Base-by-base conservation (phyloP, 2,888 invertebrate genomes). In the Hedya salicella region DNA sequence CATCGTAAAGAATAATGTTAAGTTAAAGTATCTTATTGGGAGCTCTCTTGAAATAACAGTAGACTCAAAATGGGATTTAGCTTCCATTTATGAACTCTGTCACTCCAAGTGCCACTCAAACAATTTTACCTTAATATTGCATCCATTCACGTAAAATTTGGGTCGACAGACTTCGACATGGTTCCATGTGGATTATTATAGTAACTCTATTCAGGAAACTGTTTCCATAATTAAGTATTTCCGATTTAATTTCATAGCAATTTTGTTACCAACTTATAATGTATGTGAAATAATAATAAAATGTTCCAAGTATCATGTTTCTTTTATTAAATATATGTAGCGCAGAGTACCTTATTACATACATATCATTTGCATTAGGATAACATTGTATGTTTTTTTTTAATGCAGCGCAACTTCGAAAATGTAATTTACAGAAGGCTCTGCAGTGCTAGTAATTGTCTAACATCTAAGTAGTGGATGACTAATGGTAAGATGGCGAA, bases 31-130 rank as follows among this genome's bases (percentile, higher is more conserved):
- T 11, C 9, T 36, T 5, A 19, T 17, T 46, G 19, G 3, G 19
- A 46, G 13, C 46, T 11, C 4, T 46, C 19, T 13, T 21, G 16
- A 9, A 19, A 13, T 19, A 19, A 19, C 11, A 14, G 6, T 40
- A 17, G 32, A 44, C 46, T 62, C 62, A 53, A 62, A 53, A 14
- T 42, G n/a, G 17, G 69, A 68, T 59, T 53, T 52, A 60, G 62
- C 64, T 68, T 61, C 39, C 60, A 67, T 62, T 60, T 69, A 57
- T 50, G 9, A 53, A 70, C 62, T 69, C 69, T 71, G 73, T 73
- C 67, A 68, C 13, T 25, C n/a, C 19, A 53, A 46, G 39, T 60
- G 53, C 48, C 30, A 62, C 19, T 17, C 11, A 11, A 2, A 17
- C 5, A 32, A 13, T 30, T 39, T 40, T 17, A 48, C 36, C 48